Evolutionary conservation across 2,113 vertebrate genomes (phyloP), one percentile per base, ranked within the genome.

Genomic region (Melanerpes formicivorus): DNA sequence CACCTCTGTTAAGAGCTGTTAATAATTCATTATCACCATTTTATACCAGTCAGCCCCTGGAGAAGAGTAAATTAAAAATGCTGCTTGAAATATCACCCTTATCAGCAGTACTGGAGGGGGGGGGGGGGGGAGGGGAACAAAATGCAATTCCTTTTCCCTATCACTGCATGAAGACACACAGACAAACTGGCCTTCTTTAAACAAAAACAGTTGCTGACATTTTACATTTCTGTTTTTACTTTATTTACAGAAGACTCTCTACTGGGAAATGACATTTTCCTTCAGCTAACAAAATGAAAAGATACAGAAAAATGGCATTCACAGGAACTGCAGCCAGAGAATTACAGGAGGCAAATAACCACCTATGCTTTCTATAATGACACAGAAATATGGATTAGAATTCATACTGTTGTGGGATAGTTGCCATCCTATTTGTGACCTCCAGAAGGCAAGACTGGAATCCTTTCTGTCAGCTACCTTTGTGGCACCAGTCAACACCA

Each of bases 171-270:
- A 42, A 87, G 80, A 84, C 10, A 60, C 42, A 78, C 26, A 91
- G 67, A 59, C 16, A 92, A 92, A 92, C 67, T 32, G 23, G 62
- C 40, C n/a, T 69, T 74, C 81, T 84, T 91, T 62, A 86, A 90
- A 89, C 44, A 18, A 90, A 92, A 92, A 90, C 69, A 93, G 79
- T 95, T 88, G 90, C 93, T 96, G 95, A 93, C 93, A 95, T 96
- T 96, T 93, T 84, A 90, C n/a, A 60, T 81, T 90, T 93, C 77
- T 93, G 73, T 72, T 92, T 94, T 90, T 83, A 62, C 54, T 94
- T 65, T 86, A 82, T 84, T 96, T 92, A 87, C 64, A 87, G 84
- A 93, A 22, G 52, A 80, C 54, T 77, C 56, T 80, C 93, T 88
- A 69, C 18, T 52, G 87, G 92, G 93, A 93, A 94, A 89, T 92